Conservation (phyloP, 2,797 vertebrate species). For the Rhabdophis nuchalis region DNA sequence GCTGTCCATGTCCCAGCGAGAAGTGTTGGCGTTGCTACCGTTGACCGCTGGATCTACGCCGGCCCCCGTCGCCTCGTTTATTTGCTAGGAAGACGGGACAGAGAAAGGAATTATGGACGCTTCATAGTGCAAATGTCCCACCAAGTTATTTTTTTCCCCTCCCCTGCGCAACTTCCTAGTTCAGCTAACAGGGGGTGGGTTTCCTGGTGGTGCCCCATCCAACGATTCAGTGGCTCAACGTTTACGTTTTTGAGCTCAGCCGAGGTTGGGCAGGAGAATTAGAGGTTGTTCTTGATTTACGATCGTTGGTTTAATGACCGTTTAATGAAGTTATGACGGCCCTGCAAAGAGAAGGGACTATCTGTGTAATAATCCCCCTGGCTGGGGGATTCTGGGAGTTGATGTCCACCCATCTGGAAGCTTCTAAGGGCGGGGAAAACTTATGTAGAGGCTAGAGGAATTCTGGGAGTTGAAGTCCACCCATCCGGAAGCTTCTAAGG, state of each 20-base stretch:
- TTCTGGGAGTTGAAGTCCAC: no score
- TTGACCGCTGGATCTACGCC: conserved; percentile 77
- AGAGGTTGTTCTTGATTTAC: no score
- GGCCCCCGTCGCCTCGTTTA: conserved; percentile 75
- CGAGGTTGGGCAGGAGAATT: neutral
- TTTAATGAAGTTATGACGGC: neutral
- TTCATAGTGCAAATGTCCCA: neutral
- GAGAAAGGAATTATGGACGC: neutral
- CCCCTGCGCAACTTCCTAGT: fast-evolving
- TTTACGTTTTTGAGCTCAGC: neutral
- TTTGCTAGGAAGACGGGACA: conserved; percentile 65
- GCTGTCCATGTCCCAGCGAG: conserved; percentile 81
- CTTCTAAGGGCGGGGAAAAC: no score
- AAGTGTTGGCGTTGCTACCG: conserved; percentile 71
- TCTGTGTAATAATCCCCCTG: neutral
- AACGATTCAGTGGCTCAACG: neutral
- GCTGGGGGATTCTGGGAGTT: neutral
- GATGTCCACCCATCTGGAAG: neutral
- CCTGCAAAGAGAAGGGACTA: neutral
- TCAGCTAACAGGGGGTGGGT: neutral
- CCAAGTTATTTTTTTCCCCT: fast-evolving
- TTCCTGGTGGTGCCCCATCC: neutral
- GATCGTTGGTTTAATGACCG: neutral
- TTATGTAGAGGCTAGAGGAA: no score
- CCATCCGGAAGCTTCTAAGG: no score